Evolutionary conservation across 2,113 vertebrate species (phyloP).

Genomic region (Sebastes fasciatus): DNA sequence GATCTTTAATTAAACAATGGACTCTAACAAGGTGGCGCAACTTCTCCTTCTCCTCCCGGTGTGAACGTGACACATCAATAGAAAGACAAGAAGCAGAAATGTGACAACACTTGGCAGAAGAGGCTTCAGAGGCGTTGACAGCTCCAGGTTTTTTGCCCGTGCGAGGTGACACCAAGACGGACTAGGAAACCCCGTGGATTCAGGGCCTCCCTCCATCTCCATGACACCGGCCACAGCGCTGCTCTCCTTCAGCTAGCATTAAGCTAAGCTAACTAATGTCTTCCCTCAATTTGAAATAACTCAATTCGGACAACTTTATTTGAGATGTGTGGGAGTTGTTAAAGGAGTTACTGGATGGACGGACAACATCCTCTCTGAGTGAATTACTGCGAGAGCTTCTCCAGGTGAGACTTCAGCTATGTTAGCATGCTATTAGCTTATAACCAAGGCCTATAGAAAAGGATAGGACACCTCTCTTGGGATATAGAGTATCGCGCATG

Average conservation of each 20-base stretch:
- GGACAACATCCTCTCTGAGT: slow-evolving; percentile 39
- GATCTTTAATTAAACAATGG: slow-evolving; percentile 62
- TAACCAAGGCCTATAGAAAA: too few species aligned
- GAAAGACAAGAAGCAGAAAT: slow-evolving; percentile 50
- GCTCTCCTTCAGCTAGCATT: slow-evolving; percentile 67
- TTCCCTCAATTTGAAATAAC: slow-evolving; percentile 48
- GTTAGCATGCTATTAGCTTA: slow-evolving; percentile 29
- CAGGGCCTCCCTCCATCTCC: slow-evolving; percentile 71
- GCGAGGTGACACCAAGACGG: slow-evolving; percentile 46
- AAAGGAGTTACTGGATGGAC: slow-evolving; percentile 53
- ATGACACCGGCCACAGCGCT: slow-evolving; percentile 69
- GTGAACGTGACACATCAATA: slow-evolving; percentile 22
- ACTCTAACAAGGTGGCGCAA: slow-evolving; percentile 47
- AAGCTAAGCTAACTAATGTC: slow-evolving; percentile 74
- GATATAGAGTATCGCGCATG: too few species aligned
- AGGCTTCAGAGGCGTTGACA: slow-evolving; percentile 59
- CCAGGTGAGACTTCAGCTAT: slow-evolving; percentile 73
- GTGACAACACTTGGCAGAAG: slow-evolving; percentile 60
- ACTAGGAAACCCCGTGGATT: slow-evolving; percentile 82
- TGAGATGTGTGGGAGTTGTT: slow-evolving; percentile 45
- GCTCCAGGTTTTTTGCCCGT: slow-evolving; percentile 50
- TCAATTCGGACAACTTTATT: slow-evolving; percentile 29
- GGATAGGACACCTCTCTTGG: too few species aligned
- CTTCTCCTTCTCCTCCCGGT: slow-evolving; percentile 36
- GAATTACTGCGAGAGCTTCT: slow-evolving; percentile 60